These are phyloP conservation scores for Spodoptera exigua DNA, from an alignment of 2,888 invertebrate genomes.

Conservation along the genomic window DNA sequence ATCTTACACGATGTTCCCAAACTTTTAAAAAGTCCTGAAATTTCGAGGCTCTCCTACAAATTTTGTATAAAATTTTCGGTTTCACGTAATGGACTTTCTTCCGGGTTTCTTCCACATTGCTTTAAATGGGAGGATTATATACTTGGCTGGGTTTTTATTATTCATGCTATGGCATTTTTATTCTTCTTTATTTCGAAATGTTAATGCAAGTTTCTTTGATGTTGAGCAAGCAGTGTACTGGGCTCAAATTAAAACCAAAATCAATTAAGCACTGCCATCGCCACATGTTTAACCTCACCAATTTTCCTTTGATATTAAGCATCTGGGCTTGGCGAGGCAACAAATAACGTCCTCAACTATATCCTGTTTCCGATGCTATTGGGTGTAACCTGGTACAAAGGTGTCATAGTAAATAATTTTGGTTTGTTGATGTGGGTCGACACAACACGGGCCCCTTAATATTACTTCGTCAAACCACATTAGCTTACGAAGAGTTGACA, in stretches of 20 bases:
- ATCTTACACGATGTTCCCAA: slow-evolving; percentile 18
- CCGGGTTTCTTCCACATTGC: slow-evolving; percentile 9
- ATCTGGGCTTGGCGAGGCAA: slow-evolving; percentile 11
- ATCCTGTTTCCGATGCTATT: slow-evolving; percentile 5
- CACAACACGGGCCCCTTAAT: slow-evolving; percentile 15
- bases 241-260: too few species aligned
- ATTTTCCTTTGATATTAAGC: slow-evolving; percentile 8
- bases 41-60: slow-evolving; percentile 29
- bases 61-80: slow-evolving; percentile 37
- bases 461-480: slow-evolving; percentile 27
- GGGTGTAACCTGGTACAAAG: slow-evolving; percentile 21
- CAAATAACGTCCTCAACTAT: slow-evolving; percentile 7
- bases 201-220: background rate
- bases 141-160: slow-evolving; percentile 14
- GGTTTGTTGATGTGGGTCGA: slow-evolving; percentile 48
- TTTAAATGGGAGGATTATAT: slow-evolving; percentile 38
- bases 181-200: background rate
- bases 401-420: slow-evolving; percentile 51
- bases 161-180: slow-evolving; percentile 16
- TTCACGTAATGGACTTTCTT: slow-evolving; percentile 32
- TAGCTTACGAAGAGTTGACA: slow-evolving; percentile 29
- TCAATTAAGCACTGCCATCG: background rate
- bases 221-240: background rate
- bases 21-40: slow-evolving; percentile 39
- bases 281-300: background rate